These are phyloP conservation scores for Leptopilina syphax DNA, from an alignment of 2,888 invertebrate genomes.

Conservation along the genomic window DNA sequence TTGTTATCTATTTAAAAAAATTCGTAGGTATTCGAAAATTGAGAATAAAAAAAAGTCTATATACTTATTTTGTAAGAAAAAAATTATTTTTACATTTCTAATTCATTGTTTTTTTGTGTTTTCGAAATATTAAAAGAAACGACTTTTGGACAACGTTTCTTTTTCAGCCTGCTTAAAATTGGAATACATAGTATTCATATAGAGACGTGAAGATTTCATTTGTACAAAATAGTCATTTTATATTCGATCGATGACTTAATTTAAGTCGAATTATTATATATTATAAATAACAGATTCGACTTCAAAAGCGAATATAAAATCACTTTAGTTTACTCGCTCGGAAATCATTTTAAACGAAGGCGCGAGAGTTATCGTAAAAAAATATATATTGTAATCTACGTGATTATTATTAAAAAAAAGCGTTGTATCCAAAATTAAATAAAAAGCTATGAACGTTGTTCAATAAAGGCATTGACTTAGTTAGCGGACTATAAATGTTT, in stretches of 20 bases:
- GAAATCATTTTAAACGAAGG: slow-evolving; percentile 32
- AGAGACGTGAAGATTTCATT: slow-evolving; percentile 12
- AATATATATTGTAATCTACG: slow-evolving; percentile 32
- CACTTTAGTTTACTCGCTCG: slow-evolving; percentile 16
- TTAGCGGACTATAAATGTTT: slow-evolving; percentile 27
- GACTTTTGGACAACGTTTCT: background rate
- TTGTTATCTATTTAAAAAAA: too few species aligned
- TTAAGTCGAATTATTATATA: background rate
- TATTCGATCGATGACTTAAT: slow-evolving; percentile 5
- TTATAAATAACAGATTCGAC: slow-evolving; percentile 17
- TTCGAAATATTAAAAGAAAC: too few species aligned
- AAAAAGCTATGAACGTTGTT: slow-evolving; percentile 21
- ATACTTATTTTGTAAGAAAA: too few species aligned
- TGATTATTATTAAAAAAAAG: slow-evolving; percentile 8
- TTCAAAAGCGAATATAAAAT: slow-evolving; percentile 10
- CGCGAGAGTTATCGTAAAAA: slow-evolving; percentile 32
- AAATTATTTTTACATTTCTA: too few species aligned
- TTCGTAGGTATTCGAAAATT: too few species aligned
- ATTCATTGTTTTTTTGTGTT: too few species aligned
- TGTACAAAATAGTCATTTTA: slow-evolving; percentile 31
- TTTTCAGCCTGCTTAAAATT: slow-evolving; percentile 20
- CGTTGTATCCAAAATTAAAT: slow-evolving; percentile 29
- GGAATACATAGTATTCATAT: slow-evolving; percentile 33
- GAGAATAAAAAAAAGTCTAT: too few species aligned
- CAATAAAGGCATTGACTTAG: slow-evolving; percentile 30